A percentile compares a stretch with the other conserved stretches of the same genome.
Evolutionary conservation across 2,113 vertebrate genomes (phyloP).

Genomic region (Rhabdornis inornatus): DNA sequence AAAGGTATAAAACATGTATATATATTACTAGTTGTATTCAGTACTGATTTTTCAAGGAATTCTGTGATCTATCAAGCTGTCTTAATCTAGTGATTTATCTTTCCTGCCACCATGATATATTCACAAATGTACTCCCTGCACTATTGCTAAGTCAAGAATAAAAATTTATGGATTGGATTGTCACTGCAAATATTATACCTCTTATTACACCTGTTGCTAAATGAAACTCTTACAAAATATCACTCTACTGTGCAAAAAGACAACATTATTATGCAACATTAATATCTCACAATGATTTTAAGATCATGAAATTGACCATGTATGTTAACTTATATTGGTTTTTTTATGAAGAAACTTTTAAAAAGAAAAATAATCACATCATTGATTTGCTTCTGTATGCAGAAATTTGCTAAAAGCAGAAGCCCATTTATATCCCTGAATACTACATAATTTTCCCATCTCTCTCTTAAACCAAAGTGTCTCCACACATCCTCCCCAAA

Average conservation of each 20-base stretch:
- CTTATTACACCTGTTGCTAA: background rate
- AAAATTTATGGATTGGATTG: background rate
- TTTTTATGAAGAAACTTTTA: background rate
- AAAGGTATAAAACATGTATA: background rate
- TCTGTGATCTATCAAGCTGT: background rate
- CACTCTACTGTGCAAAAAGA: background rate
- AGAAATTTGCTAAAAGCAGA: background rate
- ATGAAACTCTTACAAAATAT: background rate
- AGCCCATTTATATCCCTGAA: background rate
- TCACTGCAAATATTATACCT: background rate
- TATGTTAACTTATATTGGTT: rapidly evolving
- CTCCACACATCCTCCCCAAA: background rate
- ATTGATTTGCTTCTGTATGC: background rate
- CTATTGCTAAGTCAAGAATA: background rate
- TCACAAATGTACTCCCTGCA: background rate
- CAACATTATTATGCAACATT: background rate
- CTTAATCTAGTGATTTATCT: background rate
- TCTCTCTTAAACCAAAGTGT: background rate
- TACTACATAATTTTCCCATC: background rate
- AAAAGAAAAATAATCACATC: background rate
- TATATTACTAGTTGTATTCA: background rate
- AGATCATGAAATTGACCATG: background rate
- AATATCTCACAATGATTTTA: background rate
- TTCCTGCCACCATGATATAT: background rate
- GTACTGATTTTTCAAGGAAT: background rate